Percentiles rank a stretch among this genome's conserved stretches.
Evolutionary conservation across 2,797 vertebrate species (phyloP).

Genomic region (Sebastes elongatus): DNA sequence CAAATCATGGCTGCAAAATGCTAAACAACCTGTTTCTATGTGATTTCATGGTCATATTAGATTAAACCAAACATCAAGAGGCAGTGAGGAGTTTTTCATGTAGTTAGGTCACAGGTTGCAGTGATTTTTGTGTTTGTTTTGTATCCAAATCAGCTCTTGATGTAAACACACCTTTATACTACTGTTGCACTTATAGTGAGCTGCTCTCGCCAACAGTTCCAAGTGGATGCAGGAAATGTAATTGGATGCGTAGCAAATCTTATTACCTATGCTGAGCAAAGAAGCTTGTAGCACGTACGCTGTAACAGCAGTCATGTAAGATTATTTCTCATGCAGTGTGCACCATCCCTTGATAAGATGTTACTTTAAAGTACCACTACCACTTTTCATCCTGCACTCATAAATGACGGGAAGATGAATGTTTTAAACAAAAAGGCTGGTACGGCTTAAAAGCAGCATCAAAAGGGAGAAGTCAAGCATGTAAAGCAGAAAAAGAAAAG

Average conservation of each 20-base stretch:
- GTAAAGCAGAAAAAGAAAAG: constrained; percentile 8
- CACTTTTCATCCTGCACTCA: neutral
- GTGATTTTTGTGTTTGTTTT: neutral
- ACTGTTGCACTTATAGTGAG: neutral
- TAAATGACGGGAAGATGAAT: constrained; percentile 6
- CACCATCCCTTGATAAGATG: neutral
- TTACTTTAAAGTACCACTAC: neutral
- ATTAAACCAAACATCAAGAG: neutral
- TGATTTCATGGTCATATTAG: neutral
- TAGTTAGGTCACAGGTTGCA: neutral
- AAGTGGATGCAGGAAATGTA: constrained; percentile 7
- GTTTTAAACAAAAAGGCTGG: neutral
- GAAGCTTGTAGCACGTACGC: neutral
- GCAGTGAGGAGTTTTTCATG: neutral
- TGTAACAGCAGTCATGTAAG: neutral
- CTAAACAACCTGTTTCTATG: neutral
- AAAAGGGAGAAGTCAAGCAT: constrained; percentile 6
- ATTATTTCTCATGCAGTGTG: neutral
- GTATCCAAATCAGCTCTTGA: no score
- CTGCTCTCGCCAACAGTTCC: neutral
- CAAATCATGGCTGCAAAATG: neutral
- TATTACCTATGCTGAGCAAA: neutral
- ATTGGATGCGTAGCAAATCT: constrained; percentile 25
- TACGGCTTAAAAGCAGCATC: neutral
- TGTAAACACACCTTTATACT: neutral